Evolutionary conservation across 2,113 vertebrate species (phyloP), one percentile per base, ranked within the genome.

Genomic region (Eulemur rufifrons): DNA sequence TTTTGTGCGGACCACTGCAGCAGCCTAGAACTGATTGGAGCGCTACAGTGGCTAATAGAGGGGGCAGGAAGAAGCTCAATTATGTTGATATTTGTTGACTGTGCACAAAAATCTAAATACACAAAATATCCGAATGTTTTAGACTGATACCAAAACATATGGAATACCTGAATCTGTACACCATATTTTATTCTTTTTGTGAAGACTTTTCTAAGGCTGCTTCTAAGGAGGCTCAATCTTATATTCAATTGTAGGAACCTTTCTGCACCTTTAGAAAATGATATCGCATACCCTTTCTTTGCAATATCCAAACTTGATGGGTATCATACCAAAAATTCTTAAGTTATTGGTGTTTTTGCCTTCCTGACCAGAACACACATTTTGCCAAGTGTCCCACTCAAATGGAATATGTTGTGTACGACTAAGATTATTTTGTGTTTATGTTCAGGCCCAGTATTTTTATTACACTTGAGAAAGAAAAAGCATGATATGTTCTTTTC

Each of bases 221-320:
- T 64, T 42, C 82, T 37, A 23, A 78, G 63, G 50, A 88, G 17
- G 66, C 29, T 29, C 61, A 63, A 64, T 82, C 66, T 96, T 83
- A 50, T 68, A 47, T 32, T 78, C 52, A 81, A 29, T n/a, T 61
- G 12, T 37, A 68, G 63, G 63, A 76, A 69, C 0, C 34, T 80
- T 86, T 91, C 34, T 86, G 32, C 34, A 63, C 7, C 68, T 89
- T 91, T 80, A 91, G 61, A 89, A 82, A 93, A 80, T 83, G n/a
- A 52, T 89, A 77, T 17, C 21, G 25, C 37, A 52, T 0, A 3
- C 11, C 66, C 39, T 9, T 91, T 66, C 66, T 95, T 87, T 89
- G 29, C 82, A n/a, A 18, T 69, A n/a, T 74, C 50, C 76, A 56
- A 68, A 63, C 54, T 86, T 59, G 37, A 23, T 92, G 73, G 37